Percentiles rank a stretch among this genome's conserved stretches.
phyloP scores from a whole-genome alignment of 1,140 invertebrate species.

The Trachymyrmex septentrionalis region DNA sequence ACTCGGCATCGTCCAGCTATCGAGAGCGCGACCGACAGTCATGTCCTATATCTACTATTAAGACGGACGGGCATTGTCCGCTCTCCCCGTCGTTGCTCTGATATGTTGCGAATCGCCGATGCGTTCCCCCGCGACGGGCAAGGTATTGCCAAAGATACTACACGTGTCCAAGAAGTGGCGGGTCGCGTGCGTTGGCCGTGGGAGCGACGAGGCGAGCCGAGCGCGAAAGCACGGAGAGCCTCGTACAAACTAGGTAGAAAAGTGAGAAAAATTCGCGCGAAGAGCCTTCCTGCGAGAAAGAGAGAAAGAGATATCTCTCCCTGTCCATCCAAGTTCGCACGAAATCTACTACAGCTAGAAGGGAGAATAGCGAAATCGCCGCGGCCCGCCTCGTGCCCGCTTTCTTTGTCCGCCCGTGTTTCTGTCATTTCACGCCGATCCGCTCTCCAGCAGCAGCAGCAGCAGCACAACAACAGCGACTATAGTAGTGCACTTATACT shows the following conservation, averaged over 20 bases:
- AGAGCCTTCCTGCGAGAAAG: slow-evolving; percentile 29
- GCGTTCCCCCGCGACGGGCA: slow-evolving; percentile 54
- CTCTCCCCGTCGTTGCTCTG: slow-evolving; percentile 72
- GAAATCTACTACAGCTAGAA: slow-evolving; percentile 41
- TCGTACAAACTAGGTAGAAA: slow-evolving; percentile 76
- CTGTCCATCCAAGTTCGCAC: slow-evolving; percentile 44
- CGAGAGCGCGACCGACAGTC: slow-evolving; percentile 60
- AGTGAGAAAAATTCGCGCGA: slow-evolving; percentile 75
- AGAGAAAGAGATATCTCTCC: slow-evolving; percentile 30
- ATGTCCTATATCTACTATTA: slow-evolving; percentile 67
- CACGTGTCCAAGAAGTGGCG: slow-evolving; percentile 22
- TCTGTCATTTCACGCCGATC: background rate
- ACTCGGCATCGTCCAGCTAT: slow-evolving; percentile 66
- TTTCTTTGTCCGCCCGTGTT: background rate
- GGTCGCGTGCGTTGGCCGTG: background rate
- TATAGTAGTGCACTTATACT: slow-evolving; percentile 33
- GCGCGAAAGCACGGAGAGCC: slow-evolving; percentile 46
- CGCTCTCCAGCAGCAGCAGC: slow-evolving; percentile 34
- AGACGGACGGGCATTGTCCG: slow-evolving; percentile 60
- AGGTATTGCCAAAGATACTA: slow-evolving; percentile 58
- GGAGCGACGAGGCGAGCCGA: slow-evolving; percentile 24
- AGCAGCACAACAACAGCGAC: background rate
- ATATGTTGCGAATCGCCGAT: slow-evolving; percentile 77
- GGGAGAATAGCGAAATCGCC: slow-evolving; percentile 10
- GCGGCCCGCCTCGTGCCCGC: background rate